Evolutionary conservation across 2,888 invertebrate genomes (phyloP).

Genomic region (Serrognathus titanus): DNA sequence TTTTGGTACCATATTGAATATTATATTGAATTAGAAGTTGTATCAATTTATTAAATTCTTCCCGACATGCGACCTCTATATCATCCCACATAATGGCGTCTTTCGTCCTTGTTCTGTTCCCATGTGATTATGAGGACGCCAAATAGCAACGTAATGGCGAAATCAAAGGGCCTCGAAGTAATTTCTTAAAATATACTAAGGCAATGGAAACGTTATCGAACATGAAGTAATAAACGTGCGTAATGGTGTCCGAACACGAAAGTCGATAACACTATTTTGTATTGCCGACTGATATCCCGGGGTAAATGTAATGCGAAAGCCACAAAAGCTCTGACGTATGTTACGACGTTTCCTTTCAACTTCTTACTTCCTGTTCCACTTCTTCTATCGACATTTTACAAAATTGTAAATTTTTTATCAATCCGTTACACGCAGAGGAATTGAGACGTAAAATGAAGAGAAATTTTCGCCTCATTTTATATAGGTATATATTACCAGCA

Average conservation of each 20-base stretch:
- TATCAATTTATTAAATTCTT: conserved; percentile 13
- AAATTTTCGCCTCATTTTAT: too few relatives aligned
- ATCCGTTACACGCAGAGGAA: too few relatives aligned
- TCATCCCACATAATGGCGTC: too few relatives aligned
- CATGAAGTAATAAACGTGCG: conserved; percentile 44
- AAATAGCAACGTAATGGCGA: too few relatives aligned
- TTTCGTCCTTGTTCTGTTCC: too few relatives aligned
- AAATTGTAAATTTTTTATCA: too few relatives aligned
- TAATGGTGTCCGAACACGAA: conserved; percentile 47
- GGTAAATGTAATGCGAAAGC: conserved; percentile 22
- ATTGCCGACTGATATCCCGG: conserved; percentile 36
- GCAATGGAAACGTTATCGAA: conserved; percentile 43
- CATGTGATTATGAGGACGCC: too few relatives aligned
- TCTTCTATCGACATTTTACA: neutral
- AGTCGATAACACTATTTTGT: conserved; percentile 38
- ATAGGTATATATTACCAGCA: too few relatives aligned
- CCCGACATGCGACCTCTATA: conserved; percentile 4
- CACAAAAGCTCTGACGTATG: conserved; percentile 10
- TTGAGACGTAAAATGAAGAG: too few relatives aligned
- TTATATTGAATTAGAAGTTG: conserved; percentile 12
- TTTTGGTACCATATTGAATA: too few relatives aligned
- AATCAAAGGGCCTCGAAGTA: conserved; percentile 23
- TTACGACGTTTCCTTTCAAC: neutral
- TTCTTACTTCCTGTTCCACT: neutral
- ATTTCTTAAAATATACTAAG: conserved; percentile 45